Conservation (phyloP, 2,113 vertebrate species). For the Limanda limanda region DNA sequence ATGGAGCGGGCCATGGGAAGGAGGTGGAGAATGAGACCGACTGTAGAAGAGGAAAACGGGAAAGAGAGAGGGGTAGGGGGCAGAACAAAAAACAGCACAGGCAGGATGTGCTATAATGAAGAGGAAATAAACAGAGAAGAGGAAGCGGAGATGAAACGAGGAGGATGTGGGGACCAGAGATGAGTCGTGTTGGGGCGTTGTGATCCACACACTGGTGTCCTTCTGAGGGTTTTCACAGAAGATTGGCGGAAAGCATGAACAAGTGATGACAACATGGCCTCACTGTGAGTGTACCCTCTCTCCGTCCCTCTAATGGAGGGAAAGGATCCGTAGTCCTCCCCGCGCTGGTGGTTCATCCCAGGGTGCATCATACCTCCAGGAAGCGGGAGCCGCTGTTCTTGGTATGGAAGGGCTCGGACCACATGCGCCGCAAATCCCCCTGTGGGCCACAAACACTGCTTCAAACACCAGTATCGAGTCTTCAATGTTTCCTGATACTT, state of each 20-base stretch:
- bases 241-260: slow-evolving; percentile 74
- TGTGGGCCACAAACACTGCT: slow-evolving; percentile 63
- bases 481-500: not conserved
- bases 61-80: not conserved
- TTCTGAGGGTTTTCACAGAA: slow-evolving; percentile 65
- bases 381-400: slow-evolving; percentile 97
- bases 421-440: slow-evolving; percentile 99
- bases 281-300: slow-evolving; percentile 72
- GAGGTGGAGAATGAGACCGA: slow-evolving; percentile 42
- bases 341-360: slow-evolving; percentile 53
- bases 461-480: not conserved
- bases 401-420: slow-evolving; percentile 98
- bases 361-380: slow-evolving; percentile 98
- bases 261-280: slow-evolving; percentile 77
- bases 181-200: slow-evolving; percentile 63
- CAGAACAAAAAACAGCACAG: slow-evolving; percentile 48
- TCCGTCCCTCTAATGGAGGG: slow-evolving; percentile 60
- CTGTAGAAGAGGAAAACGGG: slow-evolving; percentile 16
- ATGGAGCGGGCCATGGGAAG: slow-evolving; percentile 42
- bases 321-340: slow-evolving; percentile 67
- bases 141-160: slow-evolving; percentile 57
- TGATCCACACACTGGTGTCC: slow-evolving; percentile 72
- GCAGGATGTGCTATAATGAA: slow-evolving; percentile 67
- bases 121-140: slow-evolving; percentile 59
- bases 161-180: slow-evolving; percentile 56